These are phyloP conservation scores for Cyrtorhinus lividipennis DNA, from an alignment of 1,140 invertebrate species.

Conservation along the genomic window DNA sequence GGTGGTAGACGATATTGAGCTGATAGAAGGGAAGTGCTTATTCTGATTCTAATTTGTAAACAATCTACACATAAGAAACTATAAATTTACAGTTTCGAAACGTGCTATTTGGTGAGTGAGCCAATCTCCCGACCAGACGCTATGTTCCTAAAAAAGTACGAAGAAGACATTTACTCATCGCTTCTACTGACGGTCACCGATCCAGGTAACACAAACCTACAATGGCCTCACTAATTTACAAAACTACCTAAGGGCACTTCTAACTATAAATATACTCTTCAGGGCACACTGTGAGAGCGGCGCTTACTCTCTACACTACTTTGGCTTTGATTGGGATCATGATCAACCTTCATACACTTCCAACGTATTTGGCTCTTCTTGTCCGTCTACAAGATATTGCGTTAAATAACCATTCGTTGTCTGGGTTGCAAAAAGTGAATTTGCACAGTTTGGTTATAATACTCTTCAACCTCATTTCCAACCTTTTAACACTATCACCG, in stretches of 20 bases:
- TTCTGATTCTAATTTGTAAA: too few relatives aligned
- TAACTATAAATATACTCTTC: too few relatives aligned
- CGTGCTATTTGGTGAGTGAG: neutral
- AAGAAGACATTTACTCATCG: slow-evolving; percentile 64
- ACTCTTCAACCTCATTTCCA: neutral
- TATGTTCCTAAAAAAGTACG: slow-evolving; percentile 90
- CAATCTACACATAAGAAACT: too few relatives aligned
- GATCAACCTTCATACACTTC: neutral
- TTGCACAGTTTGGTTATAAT: neutral
- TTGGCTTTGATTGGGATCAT: neutral
- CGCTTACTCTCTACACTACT: neutral
- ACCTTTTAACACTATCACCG: neutral
- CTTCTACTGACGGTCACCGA: slow-evolving; percentile 56
- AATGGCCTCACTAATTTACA: too few relatives aligned
- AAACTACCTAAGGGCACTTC: too few relatives aligned
- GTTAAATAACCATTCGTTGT: neutral
- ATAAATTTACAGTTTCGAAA: neutral
- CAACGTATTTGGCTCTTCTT: neutral
- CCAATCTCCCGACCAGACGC: slow-evolving; percentile 59
- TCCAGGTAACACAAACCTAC: slow-evolving; percentile 59
- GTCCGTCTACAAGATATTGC: neutral
- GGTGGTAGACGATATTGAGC: slow-evolving; percentile 48
- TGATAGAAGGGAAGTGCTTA: too few relatives aligned
- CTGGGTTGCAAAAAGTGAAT: neutral
- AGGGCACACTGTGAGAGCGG: neutral